Conservation (phyloP, 2,888 invertebrate genomes). For the Hanleya hanleyi region DNA sequence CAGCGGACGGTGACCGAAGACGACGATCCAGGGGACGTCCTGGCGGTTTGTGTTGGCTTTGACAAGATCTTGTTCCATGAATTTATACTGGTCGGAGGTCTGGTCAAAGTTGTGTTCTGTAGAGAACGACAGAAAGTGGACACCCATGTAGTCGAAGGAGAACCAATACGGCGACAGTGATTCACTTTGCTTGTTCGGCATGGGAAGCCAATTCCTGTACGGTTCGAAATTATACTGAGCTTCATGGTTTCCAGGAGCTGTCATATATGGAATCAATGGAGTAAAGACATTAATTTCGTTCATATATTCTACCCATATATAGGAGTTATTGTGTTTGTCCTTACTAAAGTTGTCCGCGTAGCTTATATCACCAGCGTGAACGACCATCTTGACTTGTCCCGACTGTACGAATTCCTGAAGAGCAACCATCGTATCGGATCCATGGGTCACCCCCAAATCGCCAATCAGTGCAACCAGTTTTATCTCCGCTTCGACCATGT, state of each 20-base stretch:
- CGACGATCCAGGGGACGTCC: constrained; percentile 37
- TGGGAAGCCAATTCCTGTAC: constrained; percentile 37
- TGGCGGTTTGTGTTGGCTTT: constrained; percentile 34
- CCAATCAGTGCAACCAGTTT: constrained; percentile 31
- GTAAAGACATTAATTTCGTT: constrained; percentile 26
- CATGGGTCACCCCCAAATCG: constrained; percentile 31
- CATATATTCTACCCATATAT: constrained; percentile 41
- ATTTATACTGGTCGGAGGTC: constrained; percentile 33
- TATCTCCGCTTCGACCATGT: background rate
- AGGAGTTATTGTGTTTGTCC: background rate
- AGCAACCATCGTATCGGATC: constrained; percentile 8
- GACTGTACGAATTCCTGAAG: background rate
- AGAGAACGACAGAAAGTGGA: constrained; percentile 36
- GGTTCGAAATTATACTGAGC: constrained; percentile 33
- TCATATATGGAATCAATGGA: constrained; percentile 35
- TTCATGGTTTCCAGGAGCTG: constrained; percentile 42
- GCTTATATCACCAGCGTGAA: background rate
- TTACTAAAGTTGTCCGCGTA: background rate
- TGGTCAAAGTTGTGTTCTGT: constrained; percentile 38
- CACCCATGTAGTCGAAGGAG: constrained; percentile 39
- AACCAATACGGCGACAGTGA: constrained; percentile 41
- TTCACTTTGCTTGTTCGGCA: constrained; percentile 33
- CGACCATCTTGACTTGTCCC: background rate
- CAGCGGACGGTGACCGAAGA: constrained; percentile 39
- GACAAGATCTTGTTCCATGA: constrained; percentile 35